Percentiles rank a stretch among this genome's conserved stretches.
Evolutionary conservation across 2,888 invertebrate species (phyloP).

Genomic region (Drosophila fungiperda): DNA sequence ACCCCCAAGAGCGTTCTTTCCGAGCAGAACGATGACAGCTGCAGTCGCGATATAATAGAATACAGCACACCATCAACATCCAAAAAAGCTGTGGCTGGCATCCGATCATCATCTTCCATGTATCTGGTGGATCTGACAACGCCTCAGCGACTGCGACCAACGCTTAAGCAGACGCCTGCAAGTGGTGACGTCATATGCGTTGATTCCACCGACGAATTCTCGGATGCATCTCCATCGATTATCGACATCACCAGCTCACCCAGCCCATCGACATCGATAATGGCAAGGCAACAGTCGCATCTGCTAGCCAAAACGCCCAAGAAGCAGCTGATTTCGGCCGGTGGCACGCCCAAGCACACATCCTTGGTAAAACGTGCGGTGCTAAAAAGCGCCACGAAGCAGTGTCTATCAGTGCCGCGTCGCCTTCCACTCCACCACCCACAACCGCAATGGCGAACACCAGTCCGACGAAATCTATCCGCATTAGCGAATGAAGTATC

Average conservation of each 20-base stretch:
- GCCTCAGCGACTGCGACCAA: constrained; percentile 64
- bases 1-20: constrained; percentile 76
- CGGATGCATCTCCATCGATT: constrained; percentile 62
- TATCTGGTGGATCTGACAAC: constrained; percentile 83
- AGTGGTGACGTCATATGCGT: constrained; percentile 65
- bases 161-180: constrained; percentile 41
- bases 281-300: constrained; percentile 9
- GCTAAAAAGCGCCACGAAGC: constrained; percentile 82
- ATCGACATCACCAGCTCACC: constrained; percentile 69
- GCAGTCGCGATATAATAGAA: constrained; percentile 66
- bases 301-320: constrained; percentile 42
- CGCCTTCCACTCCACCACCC: constrained; percentile 45
- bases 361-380: constrained; percentile 82
- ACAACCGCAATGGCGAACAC: constrained; percentile 32
- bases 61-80: constrained; percentile 78
- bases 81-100: constrained; percentile 44
- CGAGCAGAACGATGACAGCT: constrained; percentile 66
- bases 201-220: constrained; percentile 64
- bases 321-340: constrained; percentile 31
- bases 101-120: constrained; percentile 76
- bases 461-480: constrained; percentile 20
- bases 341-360: constrained; percentile 70
- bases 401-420: constrained; percentile 63
- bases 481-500: constrained; percentile 10
- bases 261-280: constrained; percentile 33